phyloP scores from a whole-genome alignment of 1,140 invertebrate genomes.

The Geopemphigus sp. region DNA sequence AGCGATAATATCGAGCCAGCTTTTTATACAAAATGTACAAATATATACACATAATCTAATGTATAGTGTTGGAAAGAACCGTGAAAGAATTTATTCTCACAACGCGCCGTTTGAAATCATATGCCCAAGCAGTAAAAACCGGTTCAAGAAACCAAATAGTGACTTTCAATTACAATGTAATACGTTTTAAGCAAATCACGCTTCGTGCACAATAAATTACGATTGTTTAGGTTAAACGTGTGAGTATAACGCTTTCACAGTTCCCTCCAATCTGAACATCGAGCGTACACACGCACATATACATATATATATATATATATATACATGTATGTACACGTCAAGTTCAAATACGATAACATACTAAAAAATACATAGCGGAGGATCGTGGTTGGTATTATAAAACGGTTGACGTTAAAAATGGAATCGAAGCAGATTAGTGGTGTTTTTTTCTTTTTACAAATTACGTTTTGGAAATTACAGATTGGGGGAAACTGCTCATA shows the following conservation, averaged over 20 bases:
- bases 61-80: constrained; percentile 52
- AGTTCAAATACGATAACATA: constrained; percentile 12
- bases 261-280: constrained; percentile 48
- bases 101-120: constrained; percentile 50
- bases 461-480: constrained; percentile 43
- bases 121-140: constrained; percentile 45
- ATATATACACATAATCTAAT: not conserved
- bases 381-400: constrained; percentile 2
- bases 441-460: not conserved
- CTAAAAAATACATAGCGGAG: not conserved
- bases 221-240: constrained; percentile 48
- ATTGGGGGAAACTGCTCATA: constrained; percentile 49
- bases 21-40: constrained; percentile 16
- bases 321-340: not conserved
- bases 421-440: not conserved
- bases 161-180: constrained; percentile 46
- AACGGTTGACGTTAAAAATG: not conserved
- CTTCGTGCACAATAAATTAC: constrained; percentile 45
- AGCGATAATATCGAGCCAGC: constrained; percentile 22
- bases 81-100: constrained; percentile 54
- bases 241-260: constrained; percentile 49
- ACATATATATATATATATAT: not conserved
- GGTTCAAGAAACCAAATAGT: constrained; percentile 44
- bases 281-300: not conserved
- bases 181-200: constrained; percentile 49